Evolutionary conservation across 1,140 invertebrate genomes (phyloP).

Genomic region (Drosophila auraria): DNA sequence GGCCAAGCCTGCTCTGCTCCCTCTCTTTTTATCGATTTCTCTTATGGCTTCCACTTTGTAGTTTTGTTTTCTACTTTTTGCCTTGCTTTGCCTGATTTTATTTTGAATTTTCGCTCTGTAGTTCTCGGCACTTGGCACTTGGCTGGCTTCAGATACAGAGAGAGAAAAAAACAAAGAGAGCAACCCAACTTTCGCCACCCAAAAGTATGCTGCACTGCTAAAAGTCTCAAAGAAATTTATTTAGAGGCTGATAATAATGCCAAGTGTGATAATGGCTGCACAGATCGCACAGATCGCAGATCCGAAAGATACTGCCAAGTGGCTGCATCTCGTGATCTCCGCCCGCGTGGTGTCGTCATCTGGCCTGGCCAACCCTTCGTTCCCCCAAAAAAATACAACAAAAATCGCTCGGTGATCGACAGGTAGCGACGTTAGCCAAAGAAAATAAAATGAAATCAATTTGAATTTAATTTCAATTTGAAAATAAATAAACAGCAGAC

Average conservation of each 20-base stretch:
- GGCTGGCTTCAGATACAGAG: constrained; percentile 7
- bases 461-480: constrained; percentile 23
- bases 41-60: constrained; percentile 10
- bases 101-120: not conserved
- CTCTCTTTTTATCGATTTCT: constrained; percentile 27
- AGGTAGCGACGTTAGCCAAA: constrained; percentile 33
- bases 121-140: constrained; percentile 32
- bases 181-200: constrained; percentile 17
- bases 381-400: not conserved
- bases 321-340: constrained; percentile 71
- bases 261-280: constrained; percentile 13
- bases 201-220: constrained; percentile 72
- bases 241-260: constrained; percentile 6
- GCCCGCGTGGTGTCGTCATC: constrained; percentile 57
- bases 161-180: not conserved
- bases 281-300: constrained; percentile 8
- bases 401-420: constrained; percentile 32
- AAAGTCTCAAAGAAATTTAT: not conserved
- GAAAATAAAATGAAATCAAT: constrained; percentile 31
- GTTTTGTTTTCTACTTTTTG: not conserved
- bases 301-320: constrained; percentile 48
- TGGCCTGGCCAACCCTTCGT: constrained; percentile 21
- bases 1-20: too few relatives aligned
- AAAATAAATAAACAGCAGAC: constrained; percentile 10
- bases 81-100: constrained; percentile 4